These are phyloP conservation scores for human (Homo sapiens) DNA, from an alignment of 2,113 vertebrate species.

Conservation along the genomic window DNA sequence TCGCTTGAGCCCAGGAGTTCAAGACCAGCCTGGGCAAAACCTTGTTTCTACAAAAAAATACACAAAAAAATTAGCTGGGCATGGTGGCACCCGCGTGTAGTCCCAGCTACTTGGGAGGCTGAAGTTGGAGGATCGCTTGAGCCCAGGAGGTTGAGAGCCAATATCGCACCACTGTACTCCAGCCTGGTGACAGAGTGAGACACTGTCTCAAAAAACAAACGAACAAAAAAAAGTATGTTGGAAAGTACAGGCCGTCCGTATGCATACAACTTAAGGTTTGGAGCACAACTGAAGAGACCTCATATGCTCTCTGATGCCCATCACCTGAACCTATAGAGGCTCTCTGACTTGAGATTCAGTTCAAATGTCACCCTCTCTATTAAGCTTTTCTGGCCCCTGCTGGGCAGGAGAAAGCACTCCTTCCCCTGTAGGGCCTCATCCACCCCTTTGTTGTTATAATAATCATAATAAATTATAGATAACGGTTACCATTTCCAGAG, in stretches of 20 bases:
- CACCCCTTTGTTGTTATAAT: background rate
- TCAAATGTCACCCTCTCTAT: background rate
- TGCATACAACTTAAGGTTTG: background rate
- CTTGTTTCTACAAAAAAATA: too few relatives aligned
- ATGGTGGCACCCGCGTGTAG: background rate
- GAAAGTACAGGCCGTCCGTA: background rate
- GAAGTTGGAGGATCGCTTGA: background rate
- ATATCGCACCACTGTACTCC: background rate
- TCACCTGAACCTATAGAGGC: background rate
- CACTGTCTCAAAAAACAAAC: background rate
- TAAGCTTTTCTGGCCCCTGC: background rate
- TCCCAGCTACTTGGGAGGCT: background rate
- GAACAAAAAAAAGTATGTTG: background rate
- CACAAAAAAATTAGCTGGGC: background rate
- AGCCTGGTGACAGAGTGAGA: background rate
- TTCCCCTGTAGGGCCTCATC: background rate
- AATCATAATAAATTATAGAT: background rate
- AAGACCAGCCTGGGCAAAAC: too few relatives aligned
- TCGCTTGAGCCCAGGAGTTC: too few relatives aligned
- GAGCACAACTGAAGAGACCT: background rate
- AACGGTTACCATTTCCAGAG: background rate
- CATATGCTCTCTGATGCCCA: too few relatives aligned
- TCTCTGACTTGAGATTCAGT: background rate
- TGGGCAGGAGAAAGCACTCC: background rate
- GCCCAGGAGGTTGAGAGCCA: background rate